Evolutionary conservation across 2,888 invertebrate species (phyloP).

Genomic region (Sinodicranocentrus sp.): DNA sequence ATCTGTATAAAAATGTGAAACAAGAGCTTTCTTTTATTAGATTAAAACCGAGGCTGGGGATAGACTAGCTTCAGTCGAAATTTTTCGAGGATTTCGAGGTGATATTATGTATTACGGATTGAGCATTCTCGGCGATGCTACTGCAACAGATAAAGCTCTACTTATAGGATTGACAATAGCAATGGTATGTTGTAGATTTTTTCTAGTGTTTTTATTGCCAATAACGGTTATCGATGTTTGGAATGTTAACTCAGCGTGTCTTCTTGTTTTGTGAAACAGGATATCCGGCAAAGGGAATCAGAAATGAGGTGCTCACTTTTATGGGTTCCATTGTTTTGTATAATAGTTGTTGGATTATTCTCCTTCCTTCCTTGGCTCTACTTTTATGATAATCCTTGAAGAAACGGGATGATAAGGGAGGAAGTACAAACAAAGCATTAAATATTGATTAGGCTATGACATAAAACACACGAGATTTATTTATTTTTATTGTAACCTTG

Average conservation of each 20-base stretch:
- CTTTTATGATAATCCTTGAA: slow-evolving; percentile 15
- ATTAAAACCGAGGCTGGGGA: slow-evolving; percentile 58
- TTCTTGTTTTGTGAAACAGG: slow-evolving; percentile 35
- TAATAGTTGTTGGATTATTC: slow-evolving; percentile 58
- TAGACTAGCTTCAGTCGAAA: slow-evolving; percentile 49
- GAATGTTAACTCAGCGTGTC: neutral
- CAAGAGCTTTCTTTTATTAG: slow-evolving; percentile 22
- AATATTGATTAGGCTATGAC: slow-evolving; percentile 9
- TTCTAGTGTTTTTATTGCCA: too few species aligned
- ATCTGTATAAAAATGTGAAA: neutral
- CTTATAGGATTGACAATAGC: slow-evolving; percentile 63
- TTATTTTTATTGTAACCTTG: too few species aligned
- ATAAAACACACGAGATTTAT: too few species aligned
- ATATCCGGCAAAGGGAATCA: slow-evolving; percentile 65
- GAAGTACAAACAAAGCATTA: slow-evolving; percentile 14
- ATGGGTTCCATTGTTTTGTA: slow-evolving; percentile 58
- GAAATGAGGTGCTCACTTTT: slow-evolving; percentile 65
- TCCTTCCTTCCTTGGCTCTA: slow-evolving; percentile 61
- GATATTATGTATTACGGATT: slow-evolving; percentile 66
- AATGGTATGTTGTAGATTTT: slow-evolving; percentile 66
- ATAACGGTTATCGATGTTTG: too few species aligned
- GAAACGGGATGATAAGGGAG: too few species aligned
- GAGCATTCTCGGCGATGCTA: slow-evolving; percentile 60
- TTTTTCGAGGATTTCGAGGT: slow-evolving; percentile 65
- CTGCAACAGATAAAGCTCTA: slow-evolving; percentile 58